A percentile compares a stretch with the other conserved stretches of the same genome.
Conservation (phyloP, 2,113 vertebrate genomes). For the Neolamprologus falcicula region DNA sequence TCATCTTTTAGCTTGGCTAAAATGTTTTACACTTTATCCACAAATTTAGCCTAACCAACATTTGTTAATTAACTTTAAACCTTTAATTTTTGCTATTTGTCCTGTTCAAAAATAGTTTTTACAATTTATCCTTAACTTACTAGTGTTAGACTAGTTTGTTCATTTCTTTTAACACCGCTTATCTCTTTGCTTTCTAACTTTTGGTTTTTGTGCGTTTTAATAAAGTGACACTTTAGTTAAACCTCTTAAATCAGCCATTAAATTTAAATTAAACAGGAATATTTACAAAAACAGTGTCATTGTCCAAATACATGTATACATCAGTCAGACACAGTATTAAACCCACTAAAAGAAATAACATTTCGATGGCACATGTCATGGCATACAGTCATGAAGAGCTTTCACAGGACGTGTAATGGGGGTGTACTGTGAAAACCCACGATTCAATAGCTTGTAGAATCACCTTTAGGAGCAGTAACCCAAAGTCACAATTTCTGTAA, state of each 20-base stretch:
- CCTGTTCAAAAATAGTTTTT: neutral
- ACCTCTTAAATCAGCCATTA: neutral
- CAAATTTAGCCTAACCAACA: neutral
- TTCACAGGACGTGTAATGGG: neutral
- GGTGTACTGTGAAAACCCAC: neutral
- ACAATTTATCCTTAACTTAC: neutral
- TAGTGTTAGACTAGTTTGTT: neutral
- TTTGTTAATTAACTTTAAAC: neutral
- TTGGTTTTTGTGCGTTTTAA: neutral
- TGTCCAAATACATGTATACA: neutral
- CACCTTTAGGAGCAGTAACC: neutral
- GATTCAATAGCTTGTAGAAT: neutral
- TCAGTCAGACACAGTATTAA: neutral
- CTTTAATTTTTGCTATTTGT: neutral
- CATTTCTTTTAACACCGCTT: neutral
- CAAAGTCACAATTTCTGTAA: fast-evolving
- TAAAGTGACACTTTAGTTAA: neutral
- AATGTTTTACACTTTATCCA: neutral
- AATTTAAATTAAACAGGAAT: neutral
- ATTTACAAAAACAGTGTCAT: neutral
- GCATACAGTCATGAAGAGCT: neutral
- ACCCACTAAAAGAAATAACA: neutral
- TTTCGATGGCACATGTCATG: neutral
- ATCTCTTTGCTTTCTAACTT: neutral
- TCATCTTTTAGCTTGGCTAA: neutral